Percentiles rank a stretch among this genome's conserved stretches.
phyloP scores from a whole-genome alignment of 2,888 invertebrate genomes.

The Podotricha telesiphe region DNA sequence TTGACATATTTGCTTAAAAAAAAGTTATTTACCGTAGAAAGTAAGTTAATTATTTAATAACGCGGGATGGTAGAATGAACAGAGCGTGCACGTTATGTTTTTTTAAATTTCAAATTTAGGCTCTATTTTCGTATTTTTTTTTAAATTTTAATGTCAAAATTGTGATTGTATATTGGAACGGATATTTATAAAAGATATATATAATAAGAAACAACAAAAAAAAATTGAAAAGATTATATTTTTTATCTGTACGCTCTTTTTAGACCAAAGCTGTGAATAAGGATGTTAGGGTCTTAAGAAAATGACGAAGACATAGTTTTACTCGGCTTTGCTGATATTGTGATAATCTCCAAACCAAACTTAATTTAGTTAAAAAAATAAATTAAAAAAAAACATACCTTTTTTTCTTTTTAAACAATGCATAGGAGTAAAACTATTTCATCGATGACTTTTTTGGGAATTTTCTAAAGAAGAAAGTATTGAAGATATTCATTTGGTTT shows the following conservation, averaged over 20 bases:
- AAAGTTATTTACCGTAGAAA: conserved; percentile 57
- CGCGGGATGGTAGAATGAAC: conserved; percentile 56
- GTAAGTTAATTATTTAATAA: conserved; percentile 56
- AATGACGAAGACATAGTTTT: conserved; percentile 10
- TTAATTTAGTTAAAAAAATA: conserved; percentile 16
- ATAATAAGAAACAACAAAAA: conserved; percentile 6
- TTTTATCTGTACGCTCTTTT: conserved; percentile 66
- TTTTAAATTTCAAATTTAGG: conserved; percentile 47
- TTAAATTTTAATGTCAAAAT: conserved; percentile 42
- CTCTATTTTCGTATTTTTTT: not conserved
- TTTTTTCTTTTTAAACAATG: conserved; percentile 3
- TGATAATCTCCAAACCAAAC: conserved; percentile 24
- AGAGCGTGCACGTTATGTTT: conserved; percentile 58
- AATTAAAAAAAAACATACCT: not conserved
- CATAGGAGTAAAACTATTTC: conserved; percentile 32
- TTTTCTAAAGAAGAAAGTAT: conserved; percentile 26
- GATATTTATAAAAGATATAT: conserved; percentile 50
- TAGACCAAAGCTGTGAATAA: conserved; percentile 81
- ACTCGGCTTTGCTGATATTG: conserved; percentile 21
- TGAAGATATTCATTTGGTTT: not conserved
- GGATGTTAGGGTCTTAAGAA: conserved; percentile 22
- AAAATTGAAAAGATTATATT: conserved; percentile 51
- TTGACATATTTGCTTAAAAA: conserved; percentile 40
- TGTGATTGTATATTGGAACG: conserved; percentile 46
- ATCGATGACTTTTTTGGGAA: conserved; percentile 33